Conservation (phyloP, 2,797 vertebrate species). For the Eleutherodactylus coqui region DNA sequence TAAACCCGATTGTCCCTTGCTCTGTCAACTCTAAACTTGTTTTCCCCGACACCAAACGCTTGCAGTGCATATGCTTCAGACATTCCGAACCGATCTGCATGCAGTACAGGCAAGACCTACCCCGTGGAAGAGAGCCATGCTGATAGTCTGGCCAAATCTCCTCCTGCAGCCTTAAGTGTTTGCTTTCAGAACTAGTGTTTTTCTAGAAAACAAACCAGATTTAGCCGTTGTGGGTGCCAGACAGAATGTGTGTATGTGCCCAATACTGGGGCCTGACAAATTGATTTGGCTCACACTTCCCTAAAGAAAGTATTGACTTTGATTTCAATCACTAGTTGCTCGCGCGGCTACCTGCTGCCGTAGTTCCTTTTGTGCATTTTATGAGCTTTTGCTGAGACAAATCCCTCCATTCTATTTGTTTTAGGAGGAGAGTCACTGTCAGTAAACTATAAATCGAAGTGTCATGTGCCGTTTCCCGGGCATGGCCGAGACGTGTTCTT, state of each 20-base stretch:
- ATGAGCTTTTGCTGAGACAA: conserved; percentile 65
- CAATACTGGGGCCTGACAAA: conserved; percentile 80
- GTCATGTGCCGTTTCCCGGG: not conserved
- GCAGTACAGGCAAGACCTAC: conserved; percentile 72
- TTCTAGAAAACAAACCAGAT: conserved; percentile 82
- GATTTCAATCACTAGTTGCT: conserved; percentile 74
- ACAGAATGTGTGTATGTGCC: conserved; percentile 81
- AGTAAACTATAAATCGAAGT: conserved; percentile 23
- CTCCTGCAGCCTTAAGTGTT: conserved; percentile 83
- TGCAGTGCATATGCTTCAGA: conserved; percentile 74
- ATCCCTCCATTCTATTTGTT: conserved; percentile 56
- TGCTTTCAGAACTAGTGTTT: conserved; percentile 83
- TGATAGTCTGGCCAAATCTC: conserved; percentile 79
- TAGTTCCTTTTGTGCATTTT: conserved; percentile 69
- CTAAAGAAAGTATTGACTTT: conserved; percentile 80
- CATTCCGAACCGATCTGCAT: conserved; percentile 77
- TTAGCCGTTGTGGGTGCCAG: conserved; percentile 79
- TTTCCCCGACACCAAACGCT: conserved; percentile 67
- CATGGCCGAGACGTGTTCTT: not conserved
- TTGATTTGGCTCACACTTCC: conserved; percentile 79
- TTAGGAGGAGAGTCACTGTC: conserved; percentile 45
- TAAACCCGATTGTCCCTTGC: conserved; percentile 75
- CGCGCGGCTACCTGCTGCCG: conserved; percentile 77
- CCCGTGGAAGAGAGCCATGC: conserved; percentile 77
- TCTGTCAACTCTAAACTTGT: conserved; percentile 69